Conservation (phyloP, 1,140 invertebrate genomes). For the Drosophila kanapiae region DNA sequence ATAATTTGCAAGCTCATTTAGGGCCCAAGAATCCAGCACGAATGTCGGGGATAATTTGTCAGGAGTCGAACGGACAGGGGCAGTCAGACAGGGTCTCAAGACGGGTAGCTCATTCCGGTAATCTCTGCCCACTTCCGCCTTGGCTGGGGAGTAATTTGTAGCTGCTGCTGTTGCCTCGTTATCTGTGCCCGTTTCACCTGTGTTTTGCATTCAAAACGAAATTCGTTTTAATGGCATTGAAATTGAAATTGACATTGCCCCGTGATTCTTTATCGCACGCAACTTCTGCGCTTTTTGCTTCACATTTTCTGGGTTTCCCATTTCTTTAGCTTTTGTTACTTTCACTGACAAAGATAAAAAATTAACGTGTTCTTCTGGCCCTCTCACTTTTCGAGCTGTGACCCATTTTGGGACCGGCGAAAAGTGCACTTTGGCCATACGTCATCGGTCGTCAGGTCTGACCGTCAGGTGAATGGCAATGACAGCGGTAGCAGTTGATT, state of each 20-base stretch:
- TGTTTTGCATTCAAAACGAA: slow-evolving; percentile 62
- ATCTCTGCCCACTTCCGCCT: slow-evolving; percentile 57
- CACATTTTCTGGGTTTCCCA: slow-evolving; percentile 32
- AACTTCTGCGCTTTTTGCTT: slow-evolving; percentile 24
- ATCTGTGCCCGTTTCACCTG: slow-evolving; percentile 12
- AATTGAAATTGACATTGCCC: slow-evolving; percentile 61
- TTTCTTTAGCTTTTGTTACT: slow-evolving; percentile 41
- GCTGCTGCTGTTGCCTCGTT: slow-evolving; percentile 23
- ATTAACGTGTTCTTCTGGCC: slow-evolving; percentile 32
- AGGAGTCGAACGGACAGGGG: slow-evolving; percentile 8
- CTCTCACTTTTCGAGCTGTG: slow-evolving; percentile 35
- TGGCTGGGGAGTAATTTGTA: slow-evolving; percentile 19
- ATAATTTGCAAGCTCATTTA: slow-evolving; percentile 60
- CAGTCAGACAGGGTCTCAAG: slow-evolving; percentile 35
- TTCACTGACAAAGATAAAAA: slow-evolving; percentile 10
- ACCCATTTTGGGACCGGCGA: slow-evolving; percentile 39
- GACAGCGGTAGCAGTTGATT: slow-evolving; percentile 35
- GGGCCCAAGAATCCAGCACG: slow-evolving; percentile 38
- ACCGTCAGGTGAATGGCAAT: slow-evolving; percentile 51
- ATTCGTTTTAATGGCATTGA: slow-evolving; percentile 76
- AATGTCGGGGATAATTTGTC: slow-evolving; percentile 67
- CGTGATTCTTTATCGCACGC: slow-evolving; percentile 50
- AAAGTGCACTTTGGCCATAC: slow-evolving; percentile 38
- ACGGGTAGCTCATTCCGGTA: slow-evolving; percentile 49
- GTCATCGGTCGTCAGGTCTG: slow-evolving; percentile 27